Conservation (phyloP, 1,140 invertebrate genomes). For the Parapsyche elsis region DNA sequence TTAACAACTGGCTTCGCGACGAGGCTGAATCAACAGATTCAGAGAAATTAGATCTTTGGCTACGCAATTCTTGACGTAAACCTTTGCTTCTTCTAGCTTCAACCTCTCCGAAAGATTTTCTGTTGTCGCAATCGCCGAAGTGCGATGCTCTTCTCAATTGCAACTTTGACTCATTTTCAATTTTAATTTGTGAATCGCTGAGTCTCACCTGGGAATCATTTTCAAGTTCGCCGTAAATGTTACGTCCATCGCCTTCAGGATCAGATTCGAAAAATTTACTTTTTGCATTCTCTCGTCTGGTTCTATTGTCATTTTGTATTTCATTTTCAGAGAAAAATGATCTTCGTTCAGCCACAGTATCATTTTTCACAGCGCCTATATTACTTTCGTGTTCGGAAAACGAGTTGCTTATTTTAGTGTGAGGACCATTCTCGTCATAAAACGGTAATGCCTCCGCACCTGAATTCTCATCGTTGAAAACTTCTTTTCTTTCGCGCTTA, state of each 20-base stretch:
- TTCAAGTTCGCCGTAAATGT: slow-evolving; percentile 19
- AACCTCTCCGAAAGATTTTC: slow-evolving; percentile 49
- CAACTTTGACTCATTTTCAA: slow-evolving; percentile 27
- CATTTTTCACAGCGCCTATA: not conserved
- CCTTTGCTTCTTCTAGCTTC: slow-evolving; percentile 42
- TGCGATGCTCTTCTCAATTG: slow-evolving; percentile 42
- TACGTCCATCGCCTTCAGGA: slow-evolving; percentile 28
- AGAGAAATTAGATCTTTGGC: slow-evolving; percentile 48
- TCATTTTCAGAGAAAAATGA: slow-evolving; percentile 43
- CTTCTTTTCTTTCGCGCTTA: slow-evolving; percentile 2
- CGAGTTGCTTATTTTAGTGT: slow-evolving; percentile 12
- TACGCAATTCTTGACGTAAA: slow-evolving; percentile 45
- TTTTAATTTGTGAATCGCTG: slow-evolving; percentile 26
- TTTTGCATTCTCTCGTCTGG: slow-evolving; percentile 23
- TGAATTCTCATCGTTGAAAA: slow-evolving; percentile 12
- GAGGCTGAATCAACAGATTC: slow-evolving; percentile 52
- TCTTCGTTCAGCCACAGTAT: slow-evolving; percentile 10
- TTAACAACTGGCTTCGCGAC: slow-evolving; percentile 48
- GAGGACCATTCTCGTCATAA: slow-evolving; percentile 30
- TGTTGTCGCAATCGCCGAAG: slow-evolving; percentile 47
- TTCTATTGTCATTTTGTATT: slow-evolving; percentile 37
- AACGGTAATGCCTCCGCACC: not conserved
- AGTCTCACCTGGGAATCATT: slow-evolving; percentile 5
- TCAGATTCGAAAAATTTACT: slow-evolving; percentile 48
- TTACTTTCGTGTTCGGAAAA: slow-evolving; percentile 28